These are phyloP conservation scores for Hermodice carunculata DNA, from an alignment of 2,888 invertebrate genomes.

Conservation along the genomic window DNA sequence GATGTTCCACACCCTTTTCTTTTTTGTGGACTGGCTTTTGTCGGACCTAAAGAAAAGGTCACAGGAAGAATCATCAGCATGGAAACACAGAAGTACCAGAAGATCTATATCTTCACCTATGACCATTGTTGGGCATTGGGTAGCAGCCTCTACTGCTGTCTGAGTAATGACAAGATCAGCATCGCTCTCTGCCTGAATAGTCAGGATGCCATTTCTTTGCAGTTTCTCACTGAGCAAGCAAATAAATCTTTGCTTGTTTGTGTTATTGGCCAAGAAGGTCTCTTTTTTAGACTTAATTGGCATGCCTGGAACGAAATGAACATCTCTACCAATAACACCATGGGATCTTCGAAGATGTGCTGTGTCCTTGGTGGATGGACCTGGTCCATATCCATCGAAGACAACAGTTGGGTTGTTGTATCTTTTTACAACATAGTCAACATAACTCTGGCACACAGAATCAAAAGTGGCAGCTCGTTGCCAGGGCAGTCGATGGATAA, in stretches of 20 bases:
- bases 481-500: slow-evolving; percentile 43
- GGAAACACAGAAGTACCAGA: slow-evolving; percentile 44
- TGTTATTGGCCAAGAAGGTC: neutral
- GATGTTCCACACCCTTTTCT: no score
- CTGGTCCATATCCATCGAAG: slow-evolving; percentile 48
- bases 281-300: neutral
- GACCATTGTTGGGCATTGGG: slow-evolving; percentile 23
- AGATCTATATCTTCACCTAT: slow-evolving; percentile 53
- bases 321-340: neutral
- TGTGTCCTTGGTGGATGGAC: slow-evolving; percentile 43
- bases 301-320: neutral
- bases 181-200: slow-evolving; percentile 42
- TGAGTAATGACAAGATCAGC: slow-evolving; percentile 47
- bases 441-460: no score
- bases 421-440: neutral
- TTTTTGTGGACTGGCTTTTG: no score
- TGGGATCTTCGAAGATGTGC: slow-evolving; percentile 26
- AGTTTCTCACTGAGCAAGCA: slow-evolving; percentile 8
- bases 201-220: slow-evolving; percentile 9
- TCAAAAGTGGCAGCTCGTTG: no score
- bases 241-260: slow-evolving; percentile 13
- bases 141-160: slow-evolving; percentile 35
- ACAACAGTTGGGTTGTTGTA: slow-evolving; percentile 36
- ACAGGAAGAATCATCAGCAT: no score
- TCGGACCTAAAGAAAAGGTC: no score